A percentile compares a stretch with the other conserved stretches of the same genome.
Conservation (phyloP, 2,888 invertebrate species). For the Pachliopta kotzebuea region DNA sequence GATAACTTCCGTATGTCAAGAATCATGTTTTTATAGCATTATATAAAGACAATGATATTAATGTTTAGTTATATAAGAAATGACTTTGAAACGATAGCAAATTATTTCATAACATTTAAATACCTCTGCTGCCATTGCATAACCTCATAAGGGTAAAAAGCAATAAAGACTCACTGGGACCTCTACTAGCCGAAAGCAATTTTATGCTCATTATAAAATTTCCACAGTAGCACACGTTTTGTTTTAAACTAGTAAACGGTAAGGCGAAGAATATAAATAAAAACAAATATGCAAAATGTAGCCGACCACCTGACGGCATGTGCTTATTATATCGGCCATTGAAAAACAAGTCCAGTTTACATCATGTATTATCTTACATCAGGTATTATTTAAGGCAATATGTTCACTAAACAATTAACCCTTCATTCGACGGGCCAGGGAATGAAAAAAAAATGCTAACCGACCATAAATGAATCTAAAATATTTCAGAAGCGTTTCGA, state of each 20-base stretch:
- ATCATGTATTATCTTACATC: slow-evolving; percentile 61
- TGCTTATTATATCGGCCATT: slow-evolving; percentile 49
- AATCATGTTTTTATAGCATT: not conserved
- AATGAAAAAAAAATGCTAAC: slow-evolving; percentile 16
- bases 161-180: slow-evolving; percentile 4
- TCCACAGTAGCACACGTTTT: slow-evolving; percentile 37
- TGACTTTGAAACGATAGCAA: not conserved
- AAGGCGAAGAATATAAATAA: slow-evolving; percentile 41
- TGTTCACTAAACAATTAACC: slow-evolving; percentile 40
- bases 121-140: slow-evolving; percentile 9
- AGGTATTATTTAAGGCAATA: slow-evolving; percentile 49
- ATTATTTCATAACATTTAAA: slow-evolving; percentile 2
- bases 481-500: slow-evolving; percentile 1
- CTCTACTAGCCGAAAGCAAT: slow-evolving; percentile 29
- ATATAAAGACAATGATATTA: no score
- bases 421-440: slow-evolving; percentile 38
- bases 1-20: not conserved
- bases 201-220: slow-evolving; percentile 41
- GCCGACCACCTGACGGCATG: slow-evolving; percentile 61
- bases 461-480: slow-evolving; percentile 14
- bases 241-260: slow-evolving; percentile 42
- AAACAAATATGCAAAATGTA: slow-evolving; percentile 48
- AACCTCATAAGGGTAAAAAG: slow-evolving; percentile 23
- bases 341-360: slow-evolving; percentile 54
- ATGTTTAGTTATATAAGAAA: no score